Evolutionary conservation across 2,888 invertebrate genomes (phyloP), one percentile per base, ranked within the genome.

Genomic region (Thera obeliscata): DNA sequence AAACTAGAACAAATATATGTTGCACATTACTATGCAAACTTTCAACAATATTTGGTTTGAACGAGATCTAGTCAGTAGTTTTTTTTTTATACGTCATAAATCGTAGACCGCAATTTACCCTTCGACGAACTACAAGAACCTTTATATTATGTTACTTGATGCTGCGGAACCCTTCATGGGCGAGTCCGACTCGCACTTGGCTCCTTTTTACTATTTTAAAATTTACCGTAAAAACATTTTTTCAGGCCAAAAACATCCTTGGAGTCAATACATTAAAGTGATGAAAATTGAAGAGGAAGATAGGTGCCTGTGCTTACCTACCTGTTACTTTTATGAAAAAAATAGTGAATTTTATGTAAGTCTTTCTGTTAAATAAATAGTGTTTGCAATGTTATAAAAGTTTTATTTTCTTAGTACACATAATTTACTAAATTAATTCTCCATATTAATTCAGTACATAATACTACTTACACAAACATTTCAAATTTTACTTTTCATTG

Each of bases 231-330:
- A 41, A 4, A 4, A 41, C 7, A 41, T 46, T 7, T 46, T 88
- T 88, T 75, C 86, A 90, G 91, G 91, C 93, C 50, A 93, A 93
- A 80, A 93, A 93, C 74, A 92, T 93, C 70, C 82, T 93, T 73
- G 93, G 93, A 75, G 84, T 93, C 52, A 93, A 93, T 81, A 84
- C 86, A 72, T 73, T 91, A 72, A 90, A 89, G 81, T 89, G 83
- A 86, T 72, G 2, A 52, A 52, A 7, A 9, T 46, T 33, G 57
- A 64, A 63, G 46, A 67, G 56, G 22, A 22, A 22, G 22, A 22
- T 22, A 22, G 22, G 22, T 22, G 22, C 22, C 22, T 22, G 22
- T 22, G 22, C 22, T 22, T 71, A 65, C 73, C 57, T 55, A 8
- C 69, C 4, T 38, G 38, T 9, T 52, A 41, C 38, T 12, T 41